phyloP scores from a whole-genome alignment of 2,113 vertebrate species.

The Falcunculus frontatus region DNA sequence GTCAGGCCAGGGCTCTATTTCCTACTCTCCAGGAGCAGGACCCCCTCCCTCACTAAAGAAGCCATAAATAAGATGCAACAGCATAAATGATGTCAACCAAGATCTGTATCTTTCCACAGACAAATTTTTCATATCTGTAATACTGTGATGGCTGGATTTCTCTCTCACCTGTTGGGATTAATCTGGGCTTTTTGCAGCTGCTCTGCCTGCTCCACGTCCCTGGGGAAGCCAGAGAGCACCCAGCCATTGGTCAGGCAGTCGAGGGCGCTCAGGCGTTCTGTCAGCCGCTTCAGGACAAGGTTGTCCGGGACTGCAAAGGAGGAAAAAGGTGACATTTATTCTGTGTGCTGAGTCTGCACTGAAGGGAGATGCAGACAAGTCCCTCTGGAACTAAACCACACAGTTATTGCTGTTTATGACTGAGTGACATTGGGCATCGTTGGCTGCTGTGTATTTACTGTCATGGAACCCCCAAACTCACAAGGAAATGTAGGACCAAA shows the following conservation, averaged over 20 bases:
- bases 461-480: background rate
- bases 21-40: conserved; percentile 4
- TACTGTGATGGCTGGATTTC: fast-evolving
- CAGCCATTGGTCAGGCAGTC: conserved; percentile 78
- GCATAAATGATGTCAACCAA: background rate
- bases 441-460: background rate
- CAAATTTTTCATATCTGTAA: fast-evolving
- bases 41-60: background rate
- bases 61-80: background rate
- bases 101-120: background rate
- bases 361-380: background rate
- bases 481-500: background rate
- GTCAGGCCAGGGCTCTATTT: conserved; percentile 20
- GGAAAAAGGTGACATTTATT: background rate
- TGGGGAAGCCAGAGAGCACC: conserved; percentile 80
- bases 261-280: conserved; percentile 65
- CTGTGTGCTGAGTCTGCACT: background rate
- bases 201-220: conserved; percentile 70
- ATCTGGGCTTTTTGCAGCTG: conserved; percentile 60
- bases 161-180: conserved; percentile 82
- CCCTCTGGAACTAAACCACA: background rate
- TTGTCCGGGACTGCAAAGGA: conserved; percentile 77
- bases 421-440: background rate
- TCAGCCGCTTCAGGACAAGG: conserved; percentile 76
- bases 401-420: background rate